Evolutionary conservation across 2,797 vertebrate species (phyloP).

Genomic region (Decapterus maruadsi): DNA sequence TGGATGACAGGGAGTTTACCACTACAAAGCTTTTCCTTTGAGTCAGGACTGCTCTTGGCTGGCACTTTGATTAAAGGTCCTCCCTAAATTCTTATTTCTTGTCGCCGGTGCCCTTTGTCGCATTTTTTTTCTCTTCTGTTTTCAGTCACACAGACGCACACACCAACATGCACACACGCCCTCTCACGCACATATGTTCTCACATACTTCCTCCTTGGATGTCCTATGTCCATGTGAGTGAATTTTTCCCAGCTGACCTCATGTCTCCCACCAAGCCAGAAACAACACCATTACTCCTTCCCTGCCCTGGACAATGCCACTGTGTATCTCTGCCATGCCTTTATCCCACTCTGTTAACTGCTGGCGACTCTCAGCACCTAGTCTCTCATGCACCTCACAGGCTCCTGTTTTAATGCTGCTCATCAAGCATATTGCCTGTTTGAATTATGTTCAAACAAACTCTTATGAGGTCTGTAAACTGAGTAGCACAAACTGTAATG

Average conservation of each 20-base stretch:
- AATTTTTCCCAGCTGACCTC: conserved; percentile 86
- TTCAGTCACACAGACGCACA: background rate
- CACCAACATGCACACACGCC: background rate
- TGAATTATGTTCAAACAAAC: conserved; percentile 23
- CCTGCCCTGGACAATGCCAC: conserved; percentile 76
- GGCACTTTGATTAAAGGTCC: conserved; percentile 70
- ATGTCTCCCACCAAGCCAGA: conserved; percentile 81
- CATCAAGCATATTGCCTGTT: conserved; percentile 8
- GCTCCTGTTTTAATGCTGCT: conserved; percentile 24
- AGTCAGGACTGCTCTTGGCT: conserved; percentile 46
- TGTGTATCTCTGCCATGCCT: conserved; percentile 59
- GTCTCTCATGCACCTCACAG: conserved; percentile 14
- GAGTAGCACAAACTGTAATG: conserved; percentile 15
- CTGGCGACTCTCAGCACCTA: conserved; percentile 24
- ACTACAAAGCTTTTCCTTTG: conserved; percentile 52
- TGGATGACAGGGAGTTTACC: conserved; percentile 58
- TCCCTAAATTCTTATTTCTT: conserved; percentile 55
- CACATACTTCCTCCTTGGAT: conserved; percentile 69
- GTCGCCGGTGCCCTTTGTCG: conserved; percentile 31
- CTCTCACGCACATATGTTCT: conserved; percentile 27
- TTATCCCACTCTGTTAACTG: conserved; percentile 46
- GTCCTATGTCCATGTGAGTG: conserved; percentile 74
- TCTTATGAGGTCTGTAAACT: conserved; percentile 16
- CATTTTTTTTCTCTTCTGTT: background rate
- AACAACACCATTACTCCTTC: conserved; percentile 71